phyloP scores from a whole-genome alignment of 64 coral and sea anemone species.

The Pocillopora damicornis region DNA sequence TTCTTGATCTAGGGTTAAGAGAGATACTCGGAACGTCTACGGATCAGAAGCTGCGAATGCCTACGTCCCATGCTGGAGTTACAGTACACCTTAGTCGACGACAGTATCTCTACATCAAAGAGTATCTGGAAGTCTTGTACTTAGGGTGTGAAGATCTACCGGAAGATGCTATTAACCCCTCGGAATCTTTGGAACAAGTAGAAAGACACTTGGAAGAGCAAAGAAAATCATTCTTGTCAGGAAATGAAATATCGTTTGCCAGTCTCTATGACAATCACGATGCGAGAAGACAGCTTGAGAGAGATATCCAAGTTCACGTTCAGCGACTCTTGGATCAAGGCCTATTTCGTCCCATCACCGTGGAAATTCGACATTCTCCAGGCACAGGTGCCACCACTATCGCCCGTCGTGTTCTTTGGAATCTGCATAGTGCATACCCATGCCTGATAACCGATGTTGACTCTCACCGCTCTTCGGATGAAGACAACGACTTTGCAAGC shows the following conservation, averaged over 20 bases:
- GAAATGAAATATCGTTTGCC: slow-evolving; percentile 57
- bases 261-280: slow-evolving; percentile 76
- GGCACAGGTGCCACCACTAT: slow-evolving; percentile 68
- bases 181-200: not conserved
- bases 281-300: slow-evolving; percentile 49
- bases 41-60: not conserved
- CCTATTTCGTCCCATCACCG: slow-evolving; percentile 12
- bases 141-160: slow-evolving; percentile 44
- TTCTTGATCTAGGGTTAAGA: slow-evolving; percentile 1
- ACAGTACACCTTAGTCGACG: not conserved
- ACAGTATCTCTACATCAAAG: slow-evolving; percentile 45
- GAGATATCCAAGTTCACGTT: slow-evolving; percentile 54
- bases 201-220: slow-evolving; percentile 43
- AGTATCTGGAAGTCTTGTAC: slow-evolving; percentile 53
- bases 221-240: slow-evolving; percentile 58
- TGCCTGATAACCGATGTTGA: slow-evolving; percentile 27
- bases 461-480: slow-evolving; percentile 40
- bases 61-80: slow-evolving; percentile 25
- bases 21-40: slow-evolving; percentile 22
- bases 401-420: slow-evolving; percentile 67
- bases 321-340: slow-evolving; percentile 58
- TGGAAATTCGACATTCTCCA: slow-evolving; percentile 64
- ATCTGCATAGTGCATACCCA: slow-evolving; percentile 56
- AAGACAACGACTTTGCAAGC: slow-evolving; percentile 37
- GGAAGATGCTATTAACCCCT: not conserved